phyloP scores from a whole-genome alignment of 2,888 invertebrate species.

The Sinotaia quadrata region DNA sequence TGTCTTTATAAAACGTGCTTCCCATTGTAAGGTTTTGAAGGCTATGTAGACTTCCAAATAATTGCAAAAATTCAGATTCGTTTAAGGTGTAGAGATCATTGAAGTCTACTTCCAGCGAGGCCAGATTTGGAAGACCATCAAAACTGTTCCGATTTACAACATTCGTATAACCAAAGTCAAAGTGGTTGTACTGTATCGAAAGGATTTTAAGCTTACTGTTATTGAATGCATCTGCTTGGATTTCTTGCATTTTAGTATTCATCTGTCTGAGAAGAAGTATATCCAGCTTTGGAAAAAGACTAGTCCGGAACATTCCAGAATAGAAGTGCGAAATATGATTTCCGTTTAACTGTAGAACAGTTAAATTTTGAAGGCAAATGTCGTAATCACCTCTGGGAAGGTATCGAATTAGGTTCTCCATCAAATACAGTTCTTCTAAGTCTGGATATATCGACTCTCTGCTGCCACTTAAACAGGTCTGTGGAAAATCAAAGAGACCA shows the following conservation, averaged over 20 bases:
- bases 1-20: background rate
- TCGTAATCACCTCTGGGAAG: slow-evolving; percentile 1
- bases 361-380: slow-evolving; percentile 13
- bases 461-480: background rate
- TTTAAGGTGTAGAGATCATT: background rate
- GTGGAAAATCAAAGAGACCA: background rate
- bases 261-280: slow-evolving; percentile 7
- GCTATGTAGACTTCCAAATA: slow-evolving; percentile 5
- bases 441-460: slow-evolving; percentile 9
- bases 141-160: slow-evolving; percentile 7
- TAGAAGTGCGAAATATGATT: slow-evolving; percentile 19
- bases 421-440: slow-evolving; percentile 8
- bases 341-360: background rate
- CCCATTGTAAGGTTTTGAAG: slow-evolving; percentile 20
- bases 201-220: slow-evolving; percentile 6
- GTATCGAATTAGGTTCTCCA: background rate
- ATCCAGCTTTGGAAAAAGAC: background rate
- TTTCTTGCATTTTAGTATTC: slow-evolving; percentile 3
- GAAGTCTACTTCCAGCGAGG: slow-evolving; percentile 5
- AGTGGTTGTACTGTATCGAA: slow-evolving; percentile 16
- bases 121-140: background rate
- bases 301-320: background rate
- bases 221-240: slow-evolving; percentile 16
- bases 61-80: background rate
- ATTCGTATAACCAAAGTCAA: slow-evolving; percentile 7